Evolutionary conservation across 2,113 vertebrate species (phyloP).

Genomic region (Rhynchomys soricoides): DNA sequence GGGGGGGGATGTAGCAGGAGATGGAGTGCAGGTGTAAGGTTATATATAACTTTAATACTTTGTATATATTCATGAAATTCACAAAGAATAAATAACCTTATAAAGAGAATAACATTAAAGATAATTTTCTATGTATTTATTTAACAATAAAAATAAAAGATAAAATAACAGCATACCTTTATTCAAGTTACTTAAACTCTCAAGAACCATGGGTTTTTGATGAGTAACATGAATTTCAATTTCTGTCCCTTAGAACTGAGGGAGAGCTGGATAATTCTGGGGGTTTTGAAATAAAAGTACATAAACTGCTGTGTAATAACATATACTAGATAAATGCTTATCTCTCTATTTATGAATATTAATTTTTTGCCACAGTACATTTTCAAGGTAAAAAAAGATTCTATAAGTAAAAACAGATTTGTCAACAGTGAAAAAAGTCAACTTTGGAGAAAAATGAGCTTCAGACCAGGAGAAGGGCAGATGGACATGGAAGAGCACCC

Average conservation of each 20-base stretch:
- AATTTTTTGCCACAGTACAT: background rate
- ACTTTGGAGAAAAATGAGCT: background rate
- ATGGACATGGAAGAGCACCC: background rate
- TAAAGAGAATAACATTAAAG: background rate
- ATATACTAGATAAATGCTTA: background rate
- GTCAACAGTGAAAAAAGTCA: background rate
- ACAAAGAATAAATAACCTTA: background rate
- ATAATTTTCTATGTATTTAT: background rate
- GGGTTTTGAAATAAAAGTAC: background rate
- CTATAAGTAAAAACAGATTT: background rate
- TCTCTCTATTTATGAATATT: background rate
- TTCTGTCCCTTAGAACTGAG: background rate
- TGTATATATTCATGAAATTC: background rate
- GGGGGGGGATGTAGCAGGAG: background rate
- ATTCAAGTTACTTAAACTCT: background rate
- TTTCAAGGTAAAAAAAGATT: background rate
- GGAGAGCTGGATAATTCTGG: slow-evolving; percentile 2
- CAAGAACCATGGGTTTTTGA: slow-evolving; percentile 9
- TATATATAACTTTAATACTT: background rate
- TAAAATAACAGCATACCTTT: background rate
- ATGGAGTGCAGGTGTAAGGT: background rate
- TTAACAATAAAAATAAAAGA: background rate
- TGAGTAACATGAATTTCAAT: slow-evolving; percentile 41
- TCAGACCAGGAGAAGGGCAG: background rate
- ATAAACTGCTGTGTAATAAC: background rate